Base-by-base conservation (phyloP, 2,113 vertebrate genomes). In the Hassar affinis region DNA sequence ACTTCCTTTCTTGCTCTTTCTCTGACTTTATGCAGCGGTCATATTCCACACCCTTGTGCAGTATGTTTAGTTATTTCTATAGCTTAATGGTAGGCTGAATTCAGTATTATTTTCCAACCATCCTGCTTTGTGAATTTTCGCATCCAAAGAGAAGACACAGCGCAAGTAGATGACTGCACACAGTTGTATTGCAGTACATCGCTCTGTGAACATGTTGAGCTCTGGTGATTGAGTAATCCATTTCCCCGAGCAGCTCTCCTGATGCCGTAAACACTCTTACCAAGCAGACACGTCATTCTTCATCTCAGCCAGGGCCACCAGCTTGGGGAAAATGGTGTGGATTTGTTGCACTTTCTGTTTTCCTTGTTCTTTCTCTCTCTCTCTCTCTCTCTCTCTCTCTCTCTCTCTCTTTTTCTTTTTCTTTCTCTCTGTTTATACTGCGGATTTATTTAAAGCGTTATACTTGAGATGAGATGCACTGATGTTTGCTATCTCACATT, bases 241-340 rank as follows among this genome's bases (percentile, higher is more conserved):
- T 93, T 94, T 93, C 92, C 88, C 92, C 89, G 93, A 91, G 89
- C 90, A 90, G 92, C 81, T 87, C 91, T 94, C 92, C 91, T 93
- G 92, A 94, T 90, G 90, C 91, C 90, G 87, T 93, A 93, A 95
- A 94, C 92, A 94, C 91, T 91, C 92, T 94, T 91, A 94, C 93
- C 91, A 90, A 92, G 89, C 93, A 92, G 90, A 92, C 88, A 79
- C 92, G 94, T 94, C 92, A 94, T 95, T 95, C 93, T 91, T 95
- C 93, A 94, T 94, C 93, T 89, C 90, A 87, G 90, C 88, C 88
- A 88, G 90, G 88, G 89, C 86, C 85, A 87, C 89, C 88, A 88
- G 86, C 89, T 91, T 91, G 88, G 88, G 87, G 86, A 91, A 92
- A 93, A 92, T 90, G 90, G 88, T 64, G 27, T 87, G 90, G 89